Evolutionary conservation across 2,888 invertebrate species (phyloP), one percentile per base, ranked within the genome.

Genomic region (Cosmia pyralina): DNA sequence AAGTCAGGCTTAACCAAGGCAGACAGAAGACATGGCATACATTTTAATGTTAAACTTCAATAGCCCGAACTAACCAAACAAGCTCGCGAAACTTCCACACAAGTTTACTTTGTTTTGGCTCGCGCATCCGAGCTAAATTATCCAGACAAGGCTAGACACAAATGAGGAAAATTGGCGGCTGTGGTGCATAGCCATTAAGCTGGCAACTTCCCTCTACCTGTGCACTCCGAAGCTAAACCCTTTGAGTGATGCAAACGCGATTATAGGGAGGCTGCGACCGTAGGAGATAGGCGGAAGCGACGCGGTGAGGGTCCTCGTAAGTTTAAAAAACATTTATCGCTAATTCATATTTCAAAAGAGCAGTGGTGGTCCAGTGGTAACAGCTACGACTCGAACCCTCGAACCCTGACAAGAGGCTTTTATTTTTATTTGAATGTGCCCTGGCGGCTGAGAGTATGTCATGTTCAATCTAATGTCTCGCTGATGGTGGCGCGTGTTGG

Each of bases 201-300:
- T 22, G 13, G 81, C 63, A 41, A 72, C 60, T 57, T 79, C 57
- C 38, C 65, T 22, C 65, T 70, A 79, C 75, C 78, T 83, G 66
- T 67, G 78, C 72, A 72, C 71, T 77, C 59, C 57, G 44, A 60
- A 48, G 22, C 65, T 65, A 65, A 84, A 22, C 60, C 66, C 76
- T 83, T 81, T 81, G 70, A 81, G 84, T 68, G 81, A 75, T 75
- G 81, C 68, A 83, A 81, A 81, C 65, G 64, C 34, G 65, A 81
- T 81, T 81, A 83, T 11, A 7, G 17, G 17, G 19, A 41, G 48
- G 57, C 44, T 34, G 38, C 2, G 22, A 17, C 7, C 7, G 6
- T 60, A 48, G 4, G 64, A 17, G 15, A 17, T 17, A 50, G 19
- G 22, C 28, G 11, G 55, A 13, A 67, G 72, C 66, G 80, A 15